These are phyloP conservation scores for Ctenopoma kingsleyae DNA, from an alignment of 2,797 vertebrate species.

Conservation along the genomic window DNA sequence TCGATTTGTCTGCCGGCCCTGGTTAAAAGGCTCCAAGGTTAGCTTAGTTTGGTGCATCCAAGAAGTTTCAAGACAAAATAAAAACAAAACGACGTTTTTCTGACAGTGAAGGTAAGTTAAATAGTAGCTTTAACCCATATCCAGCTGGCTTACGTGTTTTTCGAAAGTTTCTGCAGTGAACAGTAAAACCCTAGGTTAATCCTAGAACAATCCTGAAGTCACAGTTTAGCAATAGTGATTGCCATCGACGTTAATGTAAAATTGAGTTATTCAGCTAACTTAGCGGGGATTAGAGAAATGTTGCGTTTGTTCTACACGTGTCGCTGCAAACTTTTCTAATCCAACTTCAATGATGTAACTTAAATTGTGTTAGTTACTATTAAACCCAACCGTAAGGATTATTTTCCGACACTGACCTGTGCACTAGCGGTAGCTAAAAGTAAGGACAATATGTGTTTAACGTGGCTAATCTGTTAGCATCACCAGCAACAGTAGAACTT, in stretches of 20 bases:
- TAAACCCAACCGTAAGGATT: not conserved
- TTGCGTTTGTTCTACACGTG: conserved; percentile 47
- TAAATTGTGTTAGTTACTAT: not conserved
- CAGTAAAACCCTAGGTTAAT: not conserved
- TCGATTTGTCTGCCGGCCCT: conserved; percentile 59
- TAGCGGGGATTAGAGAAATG: not conserved
- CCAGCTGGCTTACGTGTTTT: not conserved
- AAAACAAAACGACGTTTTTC: conserved; percentile 12
- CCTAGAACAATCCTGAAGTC: not conserved
- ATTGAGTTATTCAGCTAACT: not conserved
- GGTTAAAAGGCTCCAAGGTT: conserved; percentile 28
- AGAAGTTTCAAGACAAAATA: not conserved
- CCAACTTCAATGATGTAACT: not conserved
- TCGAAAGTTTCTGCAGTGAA: conserved; percentile 4
- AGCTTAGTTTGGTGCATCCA: not conserved
- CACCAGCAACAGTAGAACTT: not conserved
- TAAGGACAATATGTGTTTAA: not conserved
- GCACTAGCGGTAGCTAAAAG: too few species aligned
- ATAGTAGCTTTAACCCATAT: too few species aligned
- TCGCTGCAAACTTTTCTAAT: conserved; percentile 42
- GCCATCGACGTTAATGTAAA: not conserved
- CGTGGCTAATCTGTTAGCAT: conserved; percentile 27
- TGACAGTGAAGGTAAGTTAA: conserved; percentile 38
- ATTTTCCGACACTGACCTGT: not conserved
- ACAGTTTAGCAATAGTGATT: rapidly evolving